Evolutionary conservation across 2,797 vertebrate genomes (phyloP).

Genomic region (Anguilla obscura): DNA sequence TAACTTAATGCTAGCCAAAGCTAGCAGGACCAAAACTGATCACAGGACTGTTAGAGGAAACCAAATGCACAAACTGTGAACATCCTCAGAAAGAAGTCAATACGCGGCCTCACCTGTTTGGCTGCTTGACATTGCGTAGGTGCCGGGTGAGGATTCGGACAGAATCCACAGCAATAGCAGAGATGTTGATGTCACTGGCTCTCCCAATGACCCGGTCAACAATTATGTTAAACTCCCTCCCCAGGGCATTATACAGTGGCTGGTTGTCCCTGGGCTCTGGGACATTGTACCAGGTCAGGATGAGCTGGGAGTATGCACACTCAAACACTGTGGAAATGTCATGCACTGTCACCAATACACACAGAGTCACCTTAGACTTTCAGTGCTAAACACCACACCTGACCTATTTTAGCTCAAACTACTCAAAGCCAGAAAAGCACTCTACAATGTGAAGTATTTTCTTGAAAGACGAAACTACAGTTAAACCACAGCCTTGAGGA

Average conservation of each 20-base stretch:
- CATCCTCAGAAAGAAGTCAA: neutral
- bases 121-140: slow-evolving; percentile 68
- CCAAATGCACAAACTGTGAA: neutral
- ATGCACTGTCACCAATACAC: slow-evolving; percentile 33
- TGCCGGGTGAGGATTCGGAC: slow-evolving; percentile 73
- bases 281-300: slow-evolving; percentile 69
- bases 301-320: slow-evolving; percentile 67
- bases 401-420: neutral
- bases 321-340: slow-evolving; percentile 71
- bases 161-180: slow-evolving; percentile 63
- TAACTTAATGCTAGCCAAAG: neutral
- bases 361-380: neutral
- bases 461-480: neutral
- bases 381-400: slow-evolving; percentile 4
- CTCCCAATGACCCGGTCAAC: slow-evolving; percentile 63
- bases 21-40: neutral
- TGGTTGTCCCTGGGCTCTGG: slow-evolving; percentile 62
- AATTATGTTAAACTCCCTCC: slow-evolving; percentile 64
- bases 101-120: slow-evolving; percentile 60
- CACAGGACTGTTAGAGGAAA: neutral
- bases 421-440: neutral
- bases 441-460: neutral
- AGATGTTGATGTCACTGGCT: slow-evolving; percentile 63
- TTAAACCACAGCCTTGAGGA: neutral
- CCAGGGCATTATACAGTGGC: slow-evolving; percentile 68